phyloP scores from a whole-genome alignment of 2,113 vertebrate genomes.

The Amia ocellicauda region DNA sequence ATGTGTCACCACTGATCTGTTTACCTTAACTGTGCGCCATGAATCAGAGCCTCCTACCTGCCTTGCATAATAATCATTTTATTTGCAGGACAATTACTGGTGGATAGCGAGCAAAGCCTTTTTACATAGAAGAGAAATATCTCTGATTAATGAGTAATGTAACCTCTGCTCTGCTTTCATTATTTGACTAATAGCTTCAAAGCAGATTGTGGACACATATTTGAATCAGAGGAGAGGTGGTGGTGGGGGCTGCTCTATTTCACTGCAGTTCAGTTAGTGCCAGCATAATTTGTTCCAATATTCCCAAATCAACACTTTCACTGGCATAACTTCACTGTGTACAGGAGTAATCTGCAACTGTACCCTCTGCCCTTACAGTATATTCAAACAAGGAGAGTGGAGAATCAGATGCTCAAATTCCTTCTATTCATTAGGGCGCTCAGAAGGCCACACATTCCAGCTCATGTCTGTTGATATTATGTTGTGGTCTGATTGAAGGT shows the following conservation, averaged over 20 bases:
- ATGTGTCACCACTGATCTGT: slow-evolving; percentile 72
- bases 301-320: too few species aligned
- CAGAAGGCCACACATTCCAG: too few species aligned
- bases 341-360: too few species aligned
- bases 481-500: too few species aligned
- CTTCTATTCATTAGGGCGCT: too few species aligned
- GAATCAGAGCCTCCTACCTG: slow-evolving; percentile 68
- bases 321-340: too few species aligned
- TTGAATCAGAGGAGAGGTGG: background rate
- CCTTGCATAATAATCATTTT: slow-evolving; percentile 74
- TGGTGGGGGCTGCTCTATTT: too few species aligned
- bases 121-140: background rate
- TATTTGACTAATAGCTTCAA: background rate
- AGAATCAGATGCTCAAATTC: too few species aligned
- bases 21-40: slow-evolving; percentile 73
- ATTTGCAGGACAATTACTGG: slow-evolving; percentile 60
- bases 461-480: too few species aligned
- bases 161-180: slow-evolving; percentile 6
- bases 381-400: too few species aligned
- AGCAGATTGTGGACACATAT: background rate
- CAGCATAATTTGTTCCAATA: too few species aligned
- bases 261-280: background rate
- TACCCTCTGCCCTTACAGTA: too few species aligned
- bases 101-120: slow-evolving; percentile 3
- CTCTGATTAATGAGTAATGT: slow-evolving; percentile 18